Evolutionary conservation across 2,888 invertebrate genomes (phyloP), one percentile per base, ranked within the genome.

Genomic region (Abrostola triplasia): DNA sequence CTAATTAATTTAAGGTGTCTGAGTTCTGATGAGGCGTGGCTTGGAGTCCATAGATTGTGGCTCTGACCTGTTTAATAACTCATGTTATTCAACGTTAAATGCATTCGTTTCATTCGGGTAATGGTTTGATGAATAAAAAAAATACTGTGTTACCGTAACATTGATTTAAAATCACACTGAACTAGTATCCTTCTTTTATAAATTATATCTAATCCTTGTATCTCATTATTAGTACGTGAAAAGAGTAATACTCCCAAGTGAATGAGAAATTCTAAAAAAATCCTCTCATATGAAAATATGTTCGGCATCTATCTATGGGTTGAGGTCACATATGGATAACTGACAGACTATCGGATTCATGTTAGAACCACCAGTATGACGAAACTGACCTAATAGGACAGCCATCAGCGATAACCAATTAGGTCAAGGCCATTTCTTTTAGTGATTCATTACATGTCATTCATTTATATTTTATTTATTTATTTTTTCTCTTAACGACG

Each of bases 1-100:
- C 82, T 84, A 85, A 83, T 82, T 84, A 83, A 81, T 83, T 85
- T 85, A 84, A 77, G 77, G 73, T 77, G 66, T 63, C 66, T 70
- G 70, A 78, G 66, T 75, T 67, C 67, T 62, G 53, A 66, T 67
- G 71, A 50, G 71, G 61, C 48, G 47, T 44, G 44, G 44, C 73
- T 65, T 64, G 58, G 36, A 62, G 44, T 47, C 50, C 13, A 55
- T 67, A 6, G 53, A 38, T 67, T 47, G 53, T 53, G 49, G 56
- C 36, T 67, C 54, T 63, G 67, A 63, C 64, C 70, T 69, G 59
- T 42, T 12, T 69, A 13, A 38, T 63, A 53, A 42, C 37, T 58
- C 37, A 24, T 42, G 12, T 13, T 35, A 38, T 36, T n/a, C 38
- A 9, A 47, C 44, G 9, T 24, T 47, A 24, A 24, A 47, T 9